Evolutionary conservation across 2,888 invertebrate genomes (phyloP).

Genomic region (Caradrina clavipalpis): DNA sequence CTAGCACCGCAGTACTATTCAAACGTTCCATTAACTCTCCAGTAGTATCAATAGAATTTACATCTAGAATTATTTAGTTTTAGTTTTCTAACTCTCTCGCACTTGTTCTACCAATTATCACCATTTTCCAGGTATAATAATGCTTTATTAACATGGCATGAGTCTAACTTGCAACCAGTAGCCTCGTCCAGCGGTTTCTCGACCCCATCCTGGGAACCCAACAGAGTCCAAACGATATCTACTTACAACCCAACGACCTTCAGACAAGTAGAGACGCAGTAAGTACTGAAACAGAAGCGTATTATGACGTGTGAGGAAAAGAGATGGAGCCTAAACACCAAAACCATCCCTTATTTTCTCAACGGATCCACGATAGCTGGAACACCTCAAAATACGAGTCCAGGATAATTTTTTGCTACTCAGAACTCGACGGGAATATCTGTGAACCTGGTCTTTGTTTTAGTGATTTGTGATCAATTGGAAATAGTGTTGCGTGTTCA

Average conservation of each 20-base stretch:
- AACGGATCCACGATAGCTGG: not conserved
- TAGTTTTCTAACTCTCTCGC: constrained; percentile 42
- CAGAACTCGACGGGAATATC: constrained; percentile 17
- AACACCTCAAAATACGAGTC: constrained; percentile 30
- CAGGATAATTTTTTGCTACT: not conserved
- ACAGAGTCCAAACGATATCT: constrained; percentile 24
- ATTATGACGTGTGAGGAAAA: constrained; percentile 27
- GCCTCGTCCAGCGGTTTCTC: constrained; percentile 68
- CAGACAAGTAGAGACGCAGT: constrained; percentile 84
- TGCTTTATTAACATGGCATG: constrained; percentile 81
- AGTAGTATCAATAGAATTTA: constrained; percentile 34
- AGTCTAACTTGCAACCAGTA: constrained; percentile 74
- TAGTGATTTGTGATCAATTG: too few species aligned
- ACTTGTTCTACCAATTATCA: constrained; percentile 56
- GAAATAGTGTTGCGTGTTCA: too few species aligned
- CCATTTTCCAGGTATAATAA: constrained; percentile 73
- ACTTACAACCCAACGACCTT: constrained; percentile 57
- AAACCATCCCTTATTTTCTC: not conserved
- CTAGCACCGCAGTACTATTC: constrained; percentile 33
- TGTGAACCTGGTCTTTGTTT: not conserved
- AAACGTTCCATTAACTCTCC: constrained; percentile 28
- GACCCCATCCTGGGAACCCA: constrained; percentile 36
- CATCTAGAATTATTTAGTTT: constrained; percentile 25
- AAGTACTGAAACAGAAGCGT: constrained; percentile 44
- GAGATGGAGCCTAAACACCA: not conserved